Conservation (phyloP, 2,113 vertebrate species). For the Brevimyrus niger region DNA sequence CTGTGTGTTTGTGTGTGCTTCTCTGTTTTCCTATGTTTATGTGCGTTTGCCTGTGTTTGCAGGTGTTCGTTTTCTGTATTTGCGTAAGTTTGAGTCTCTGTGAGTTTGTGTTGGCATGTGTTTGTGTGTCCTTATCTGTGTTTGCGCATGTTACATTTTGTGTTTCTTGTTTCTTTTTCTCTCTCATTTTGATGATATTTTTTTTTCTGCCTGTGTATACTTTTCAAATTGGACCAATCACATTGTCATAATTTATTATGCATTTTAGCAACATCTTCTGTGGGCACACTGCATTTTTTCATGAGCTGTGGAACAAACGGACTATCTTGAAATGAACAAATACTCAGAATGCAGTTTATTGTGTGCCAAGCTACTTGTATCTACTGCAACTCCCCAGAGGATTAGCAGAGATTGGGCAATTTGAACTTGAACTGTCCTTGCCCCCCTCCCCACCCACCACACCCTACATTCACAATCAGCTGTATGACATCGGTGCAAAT, state of each 20-base stretch:
- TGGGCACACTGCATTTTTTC: neutral
- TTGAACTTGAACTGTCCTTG: constrained; percentile 7
- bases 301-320: neutral
- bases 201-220: neutral
- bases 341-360: neutral
- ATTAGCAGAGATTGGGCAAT: neutral
- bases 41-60: neutral
- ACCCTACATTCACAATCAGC: neutral
- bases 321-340: neutral
- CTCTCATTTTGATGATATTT: neutral
- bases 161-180: neutral
- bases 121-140: neutral
- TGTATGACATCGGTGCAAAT: neutral
- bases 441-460: neutral
- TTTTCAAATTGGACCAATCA: neutral
- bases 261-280: neutral
- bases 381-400: neutral
- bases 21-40: neutral
- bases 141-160: neutral
- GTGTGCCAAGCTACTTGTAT: neutral
- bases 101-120: neutral
- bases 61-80: neutral
- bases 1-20: neutral
- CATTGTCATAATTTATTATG: neutral
- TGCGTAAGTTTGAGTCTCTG: neutral